These are phyloP conservation scores for Chrysotoxum bicinctum DNA, from an alignment of 2,888 invertebrate genomes.

Conservation along the genomic window DNA sequence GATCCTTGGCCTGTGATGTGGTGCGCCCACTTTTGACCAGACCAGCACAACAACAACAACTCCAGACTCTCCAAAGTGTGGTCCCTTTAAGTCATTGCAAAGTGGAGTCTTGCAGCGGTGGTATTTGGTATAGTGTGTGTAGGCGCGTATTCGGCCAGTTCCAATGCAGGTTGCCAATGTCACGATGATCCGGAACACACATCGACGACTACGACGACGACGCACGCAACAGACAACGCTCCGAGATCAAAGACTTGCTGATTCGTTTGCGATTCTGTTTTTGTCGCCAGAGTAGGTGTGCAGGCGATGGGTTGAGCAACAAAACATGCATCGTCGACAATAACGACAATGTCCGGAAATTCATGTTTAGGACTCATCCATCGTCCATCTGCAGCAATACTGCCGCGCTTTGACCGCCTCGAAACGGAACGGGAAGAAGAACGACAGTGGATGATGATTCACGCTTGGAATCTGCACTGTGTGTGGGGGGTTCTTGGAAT, in stretches of 20 bases:
- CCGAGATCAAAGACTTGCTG: slow-evolving; percentile 65
- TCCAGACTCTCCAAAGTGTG: slow-evolving; percentile 11
- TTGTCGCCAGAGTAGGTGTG: slow-evolving; percentile 70
- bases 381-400: slow-evolving; percentile 53
- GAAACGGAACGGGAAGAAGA: neutral
- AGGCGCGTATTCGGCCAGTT: slow-evolving; percentile 30
- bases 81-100: slow-evolving; percentile 45
- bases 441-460: slow-evolving; percentile 38
- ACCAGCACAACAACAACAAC: neutral
- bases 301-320: slow-evolving; percentile 55
- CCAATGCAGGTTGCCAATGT: slow-evolving; percentile 62
- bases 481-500: slow-evolving; percentile 52
- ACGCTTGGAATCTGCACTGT: slow-evolving; percentile 6
- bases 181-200: slow-evolving; percentile 49
- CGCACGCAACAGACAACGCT: neutral
- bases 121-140: slow-evolving; percentile 8
- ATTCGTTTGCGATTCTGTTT: slow-evolving; percentile 67
- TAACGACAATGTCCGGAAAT: slow-evolving; percentile 65
- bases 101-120: neutral
- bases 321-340: slow-evolving; percentile 46
- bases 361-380: slow-evolving; percentile 69
- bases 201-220: neutral
- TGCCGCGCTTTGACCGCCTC: neutral
- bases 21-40: slow-evolving; percentile 56
- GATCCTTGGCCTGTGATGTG: slow-evolving; percentile 47